Conservation (phyloP, 1,140 invertebrate species). For the Drosophila sproati region DNA sequence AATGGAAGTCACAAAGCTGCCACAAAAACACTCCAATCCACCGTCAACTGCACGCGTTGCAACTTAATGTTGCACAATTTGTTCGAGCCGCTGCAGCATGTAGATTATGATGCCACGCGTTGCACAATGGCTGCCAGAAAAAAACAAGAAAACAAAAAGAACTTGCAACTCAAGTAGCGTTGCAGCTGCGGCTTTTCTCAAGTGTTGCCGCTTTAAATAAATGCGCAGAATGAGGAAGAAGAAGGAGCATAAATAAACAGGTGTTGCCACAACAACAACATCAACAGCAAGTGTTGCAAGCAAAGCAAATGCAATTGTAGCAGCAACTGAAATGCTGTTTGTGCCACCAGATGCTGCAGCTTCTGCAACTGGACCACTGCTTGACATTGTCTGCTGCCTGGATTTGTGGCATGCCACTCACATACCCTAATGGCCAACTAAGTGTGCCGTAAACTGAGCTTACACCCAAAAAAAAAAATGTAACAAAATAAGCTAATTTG, state of each 20-base stretch:
- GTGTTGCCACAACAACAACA: slow-evolving; percentile 9
- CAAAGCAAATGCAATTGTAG: slow-evolving; percentile 18
- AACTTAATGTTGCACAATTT: slow-evolving; percentile 38
- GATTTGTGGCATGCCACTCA: slow-evolving; percentile 67
- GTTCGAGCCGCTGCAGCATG: slow-evolving; percentile 23
- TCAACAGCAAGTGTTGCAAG: slow-evolving; percentile 28
- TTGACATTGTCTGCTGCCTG: slow-evolving; percentile 20
- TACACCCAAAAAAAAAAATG: slow-evolving; percentile 20
- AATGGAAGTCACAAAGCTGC: neutral
- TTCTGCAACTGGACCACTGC: slow-evolving; percentile 2
- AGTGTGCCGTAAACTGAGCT: slow-evolving; percentile 62
- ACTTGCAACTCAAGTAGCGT: slow-evolving; percentile 61
- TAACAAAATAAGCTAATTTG: slow-evolving; percentile 55
- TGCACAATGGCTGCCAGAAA: slow-evolving; percentile 38
- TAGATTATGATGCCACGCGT: slow-evolving; percentile 63
- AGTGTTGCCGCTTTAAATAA: slow-evolving; percentile 39
- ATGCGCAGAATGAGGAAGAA: slow-evolving; percentile 25
- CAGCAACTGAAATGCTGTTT: slow-evolving; percentile 1
- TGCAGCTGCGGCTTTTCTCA: slow-evolving; percentile 39
- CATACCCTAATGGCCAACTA: slow-evolving; percentile 60
- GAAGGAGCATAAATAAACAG: slow-evolving; percentile 8
- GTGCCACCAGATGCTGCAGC: slow-evolving; percentile 19
- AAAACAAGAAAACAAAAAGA: slow-evolving; percentile 50
- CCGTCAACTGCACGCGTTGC: slow-evolving; percentile 46
- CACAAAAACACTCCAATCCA: slow-evolving; percentile 4